Evolutionary conservation across 2,888 invertebrate genomes (phyloP).

Genomic region (Syrista parreyssii): DNA sequence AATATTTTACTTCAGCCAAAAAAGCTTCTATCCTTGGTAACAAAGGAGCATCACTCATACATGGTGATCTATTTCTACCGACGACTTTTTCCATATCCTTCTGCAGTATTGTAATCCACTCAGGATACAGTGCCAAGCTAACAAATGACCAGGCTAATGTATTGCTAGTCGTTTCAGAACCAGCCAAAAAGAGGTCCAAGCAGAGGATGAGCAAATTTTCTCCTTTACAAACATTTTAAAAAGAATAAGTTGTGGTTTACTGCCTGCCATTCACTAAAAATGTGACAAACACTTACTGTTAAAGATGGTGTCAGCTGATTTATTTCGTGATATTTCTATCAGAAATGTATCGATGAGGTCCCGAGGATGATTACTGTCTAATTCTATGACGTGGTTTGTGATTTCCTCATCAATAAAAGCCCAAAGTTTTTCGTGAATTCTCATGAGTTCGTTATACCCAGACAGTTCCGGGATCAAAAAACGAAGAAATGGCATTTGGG

Average conservation of each 20-base stretch:
- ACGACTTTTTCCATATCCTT: conserved; percentile 72
- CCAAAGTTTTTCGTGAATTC: conserved; percentile 69
- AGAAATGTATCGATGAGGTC: conserved; percentile 77
- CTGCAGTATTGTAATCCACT: conserved; percentile 71
- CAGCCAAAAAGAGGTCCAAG: conserved; percentile 77
- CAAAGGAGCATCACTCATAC: conserved; percentile 68
- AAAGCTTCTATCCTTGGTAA: conserved; percentile 58
- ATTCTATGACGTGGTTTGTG: conserved; percentile 41
- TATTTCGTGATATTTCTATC: conserved; percentile 68
- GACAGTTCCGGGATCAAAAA: conserved; percentile 73
- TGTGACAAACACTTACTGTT: conserved; percentile 42
- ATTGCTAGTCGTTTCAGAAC: conserved; percentile 77
- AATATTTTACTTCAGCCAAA: conserved; percentile 50
- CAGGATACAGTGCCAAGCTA: conserved; percentile 70
- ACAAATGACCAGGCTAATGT: conserved; percentile 73
- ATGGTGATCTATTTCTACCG: conserved; percentile 70
- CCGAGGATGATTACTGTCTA: conserved; percentile 51
- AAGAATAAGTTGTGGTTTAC: not conserved
- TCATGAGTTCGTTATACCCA: conserved; percentile 72
- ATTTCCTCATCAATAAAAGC: conserved; percentile 69
- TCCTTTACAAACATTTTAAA: conserved; percentile 40
- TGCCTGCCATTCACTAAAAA: not conserved
- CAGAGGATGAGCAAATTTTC: conserved; percentile 68
- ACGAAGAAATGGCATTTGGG: conserved; percentile 76
- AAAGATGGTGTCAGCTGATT: conserved; percentile 39